Percentiles rank a stretch among this genome's conserved stretches.
Evolutionary conservation across 1,140 invertebrate species (phyloP).

Genomic region (Monomorium pharaonis): DNA sequence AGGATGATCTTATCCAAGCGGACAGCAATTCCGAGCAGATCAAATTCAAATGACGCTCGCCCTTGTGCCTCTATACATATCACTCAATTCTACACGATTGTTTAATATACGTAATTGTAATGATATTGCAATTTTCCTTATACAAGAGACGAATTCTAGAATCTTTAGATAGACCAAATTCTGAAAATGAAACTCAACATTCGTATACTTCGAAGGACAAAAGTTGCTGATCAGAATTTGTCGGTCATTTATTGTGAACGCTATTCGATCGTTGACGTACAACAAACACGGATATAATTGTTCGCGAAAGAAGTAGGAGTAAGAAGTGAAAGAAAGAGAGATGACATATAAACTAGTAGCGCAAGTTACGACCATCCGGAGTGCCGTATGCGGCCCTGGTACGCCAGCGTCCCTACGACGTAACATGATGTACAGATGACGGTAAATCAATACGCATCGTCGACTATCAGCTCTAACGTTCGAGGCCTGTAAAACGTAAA

Average conservation of each 20-base stretch:
- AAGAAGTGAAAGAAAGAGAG: slow-evolving; percentile 16
- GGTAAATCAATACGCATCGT: slow-evolving; percentile 82
- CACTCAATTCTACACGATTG: neutral
- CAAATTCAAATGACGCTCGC: neutral
- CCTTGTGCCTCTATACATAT: neutral
- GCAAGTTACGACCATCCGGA: slow-evolving; percentile 56
- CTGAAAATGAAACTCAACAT: neutral
- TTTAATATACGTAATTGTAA: neutral
- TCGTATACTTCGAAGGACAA: neutral
- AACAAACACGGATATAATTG: neutral
- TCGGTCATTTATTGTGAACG: neutral
- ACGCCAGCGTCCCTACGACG: slow-evolving; percentile 82
- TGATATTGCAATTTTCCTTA: neutral
- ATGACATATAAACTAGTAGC: slow-evolving; percentile 52
- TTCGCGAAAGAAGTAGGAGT: neutral
- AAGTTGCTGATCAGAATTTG: neutral
- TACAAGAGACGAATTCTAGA: neutral
- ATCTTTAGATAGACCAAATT: neutral
- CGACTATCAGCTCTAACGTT: slow-evolving; percentile 13
- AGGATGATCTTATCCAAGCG: neutral
- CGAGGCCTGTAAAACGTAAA: neutral
- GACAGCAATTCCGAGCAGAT: neutral
- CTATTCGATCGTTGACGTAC: neutral
- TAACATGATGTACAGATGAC: slow-evolving; percentile 85
- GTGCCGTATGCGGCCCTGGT: slow-evolving; percentile 81